Base-by-base conservation (phyloP, 2,888 invertebrate species). In the Carpatolechia fugitivella region DNA sequence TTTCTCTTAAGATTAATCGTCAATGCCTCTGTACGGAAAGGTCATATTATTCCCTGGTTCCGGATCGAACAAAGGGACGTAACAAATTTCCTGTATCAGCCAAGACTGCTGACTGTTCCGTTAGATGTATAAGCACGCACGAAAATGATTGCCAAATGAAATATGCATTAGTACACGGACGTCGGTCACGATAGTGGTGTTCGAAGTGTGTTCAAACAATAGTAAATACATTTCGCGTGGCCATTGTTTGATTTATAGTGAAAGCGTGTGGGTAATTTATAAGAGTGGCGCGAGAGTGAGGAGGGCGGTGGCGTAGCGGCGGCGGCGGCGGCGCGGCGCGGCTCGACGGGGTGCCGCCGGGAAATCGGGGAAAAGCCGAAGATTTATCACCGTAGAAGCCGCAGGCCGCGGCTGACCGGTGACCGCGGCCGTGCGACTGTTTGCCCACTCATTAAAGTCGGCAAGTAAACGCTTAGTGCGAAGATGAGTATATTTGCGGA, bases 261-360 rank as follows among this genome's bases (percentile, higher is more conserved):
- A 77, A 85, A 85, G 85, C 85, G 85, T 88, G 89, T 85, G 77
- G 83, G 87, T 88, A 87, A 89, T 90, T 89, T 90, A 89, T 88
- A 89, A 86, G 85, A 85, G 86, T 83, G 77, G 78, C 67, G 74
- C 70, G 72, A 72, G 78, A 77, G 80, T 78, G 80, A 78, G 75
- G 63, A 71, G 76, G 76, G 80, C 11, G 62, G 65, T 57, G n/a
- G n/a, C n/a, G n/a, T n/a, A n/a, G n/a, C n/a, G n/a, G n/a, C n/a
- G n/a, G n/a, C n/a, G n/a, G n/a, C 47, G 52, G 48, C 50, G 57
- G 48, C 55, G 65, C 63, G 56, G 60, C 65, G 40, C 51, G 57
- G 51, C 55, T 64, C 63, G 68, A 64, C 82, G 81, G 86, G 81
- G 78, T 80, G 78, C 70, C 83, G 84, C 70, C 83, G 84, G 86